A percentile compares a stretch with the other conserved stretches of the same genome.
Evolutionary conservation across 2,113 vertebrate genomes (phyloP).

Genomic region (Neotoma lepida): DNA sequence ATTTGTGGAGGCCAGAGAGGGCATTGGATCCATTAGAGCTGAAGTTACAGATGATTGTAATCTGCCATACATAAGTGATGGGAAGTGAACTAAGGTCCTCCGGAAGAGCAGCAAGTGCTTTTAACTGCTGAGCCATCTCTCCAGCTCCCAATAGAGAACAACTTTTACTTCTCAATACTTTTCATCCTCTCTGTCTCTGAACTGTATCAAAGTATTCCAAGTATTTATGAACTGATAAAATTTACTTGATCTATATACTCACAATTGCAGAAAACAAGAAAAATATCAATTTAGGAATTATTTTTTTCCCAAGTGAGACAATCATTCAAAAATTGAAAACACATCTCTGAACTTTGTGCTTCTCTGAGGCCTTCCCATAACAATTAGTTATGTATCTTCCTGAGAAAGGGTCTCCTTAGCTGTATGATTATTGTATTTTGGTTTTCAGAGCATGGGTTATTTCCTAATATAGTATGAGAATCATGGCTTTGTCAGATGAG

Average conservation of each 20-base stretch:
- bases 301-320: neutral
- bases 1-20: neutral
- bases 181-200: accelerated
- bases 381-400: neutral
- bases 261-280: neutral
- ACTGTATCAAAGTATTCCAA: neutral
- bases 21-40: neutral
- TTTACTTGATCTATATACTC: neutral
- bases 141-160: neutral
- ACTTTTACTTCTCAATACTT: neutral
- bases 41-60: neutral
- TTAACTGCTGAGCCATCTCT: neutral
- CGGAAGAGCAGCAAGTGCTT: neutral
- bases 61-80: neutral
- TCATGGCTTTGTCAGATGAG: neutral
- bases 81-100: neutral
- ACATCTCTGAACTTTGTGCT: constrained; percentile 8
- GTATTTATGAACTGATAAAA: constrained; percentile 6
- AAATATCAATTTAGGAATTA: neutral
- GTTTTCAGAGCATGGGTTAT: neutral
- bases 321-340: neutral
- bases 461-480: neutral
- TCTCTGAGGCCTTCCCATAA: neutral
- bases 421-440: neutral
- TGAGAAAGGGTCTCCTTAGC: neutral